These are phyloP conservation scores for Drosophila repletoides DNA, from an alignment of 1,140 invertebrate species.

Conservation along the genomic window DNA sequence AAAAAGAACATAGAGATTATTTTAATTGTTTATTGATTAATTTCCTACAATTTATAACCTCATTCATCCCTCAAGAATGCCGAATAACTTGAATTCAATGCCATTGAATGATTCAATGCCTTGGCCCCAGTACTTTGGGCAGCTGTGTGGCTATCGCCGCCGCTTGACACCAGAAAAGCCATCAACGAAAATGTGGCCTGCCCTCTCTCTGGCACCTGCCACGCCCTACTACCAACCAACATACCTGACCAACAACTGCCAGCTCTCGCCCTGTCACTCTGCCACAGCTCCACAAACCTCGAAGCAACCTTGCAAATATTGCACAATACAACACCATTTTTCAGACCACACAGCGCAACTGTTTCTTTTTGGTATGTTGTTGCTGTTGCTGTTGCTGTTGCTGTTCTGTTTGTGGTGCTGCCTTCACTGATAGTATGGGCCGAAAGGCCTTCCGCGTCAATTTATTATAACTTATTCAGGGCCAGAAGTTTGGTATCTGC, in stretches of 20 bases:
- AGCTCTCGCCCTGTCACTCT: not conserved
- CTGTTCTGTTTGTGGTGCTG: not conserved
- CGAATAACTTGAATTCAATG: not conserved
- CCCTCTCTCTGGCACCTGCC: not conserved
- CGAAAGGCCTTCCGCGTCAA: conserved; percentile 69
- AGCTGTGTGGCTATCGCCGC: not conserved
- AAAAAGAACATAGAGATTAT: not conserved
- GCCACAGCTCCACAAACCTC: not conserved
- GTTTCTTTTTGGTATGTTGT: conserved; percentile 35
- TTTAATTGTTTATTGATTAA: conserved; percentile 34
- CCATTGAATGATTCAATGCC: conserved; percentile 38
- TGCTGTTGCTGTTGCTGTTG: conserved; percentile 21
- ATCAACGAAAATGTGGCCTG: conserved; percentile 31
- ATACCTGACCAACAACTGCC: conserved; percentile 8
- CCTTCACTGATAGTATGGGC: conserved; percentile 59
- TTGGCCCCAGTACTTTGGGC: not conserved
- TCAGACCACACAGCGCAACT: conserved; percentile 47
- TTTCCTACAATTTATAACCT: conserved; percentile 5
- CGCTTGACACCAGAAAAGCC: conserved; percentile 19
- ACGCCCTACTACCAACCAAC: conserved; percentile 1
- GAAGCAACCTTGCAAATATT: conserved; percentile 51
- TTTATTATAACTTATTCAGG: conserved; percentile 81
- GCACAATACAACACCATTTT: conserved; percentile 44
- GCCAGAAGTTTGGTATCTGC: conserved; percentile 60
- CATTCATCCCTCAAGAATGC: not conserved